Base-by-base conservation (phyloP, 2,888 invertebrate genomes). In the Drosophila leonis region DNA sequence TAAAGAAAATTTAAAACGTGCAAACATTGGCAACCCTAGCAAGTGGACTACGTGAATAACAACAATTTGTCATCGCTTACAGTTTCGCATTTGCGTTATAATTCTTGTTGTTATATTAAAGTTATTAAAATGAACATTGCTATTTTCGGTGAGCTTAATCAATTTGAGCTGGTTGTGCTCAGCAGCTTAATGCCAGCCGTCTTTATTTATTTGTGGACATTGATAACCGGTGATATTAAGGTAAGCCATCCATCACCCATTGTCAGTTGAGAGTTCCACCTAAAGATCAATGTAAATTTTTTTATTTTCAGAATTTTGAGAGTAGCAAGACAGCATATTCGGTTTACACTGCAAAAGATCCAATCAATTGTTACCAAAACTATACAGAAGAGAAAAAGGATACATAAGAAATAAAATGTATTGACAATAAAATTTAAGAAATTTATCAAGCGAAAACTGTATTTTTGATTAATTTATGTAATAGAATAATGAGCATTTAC, bases 341-440 rank as follows among this genome's bases (percentile, higher is more conserved):
- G 4, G 78, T 75, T 2, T 92, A 72, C 49, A 72, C 79, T 0
- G 92, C 92, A 2, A 78, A 80, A 57, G 93, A 92, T 66, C 92
- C 92, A 0, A 65, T 92, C 4, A 92, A 92, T 66, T 92, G 93
- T 51, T 92, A 92, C 65, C 92, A 92, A 76, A 75, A 88, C 24
- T 92, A 80, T 64, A 46, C 62, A 8, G 57, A 77, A 10, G 78
- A 80, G 27, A 64, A 74, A 27, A 82, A 84, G 42, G 72, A 75
- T 49, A 56, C 71, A 13, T 76, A 77, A 46, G 8, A 10, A 33
- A 7, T n/a, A 15, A 24, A 37, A 29, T 46, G 4, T 20, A 10
- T n/a, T 35, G 2, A 39, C 5, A 15, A 41, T 18, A 46, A n/a
- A 55, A 29, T 12, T 35, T 27, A 20, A 37, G 3, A 52, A 35